Evolutionary conservation across 2,888 invertebrate species (phyloP).

Genomic region (Anagyrus pseudococci): DNA sequence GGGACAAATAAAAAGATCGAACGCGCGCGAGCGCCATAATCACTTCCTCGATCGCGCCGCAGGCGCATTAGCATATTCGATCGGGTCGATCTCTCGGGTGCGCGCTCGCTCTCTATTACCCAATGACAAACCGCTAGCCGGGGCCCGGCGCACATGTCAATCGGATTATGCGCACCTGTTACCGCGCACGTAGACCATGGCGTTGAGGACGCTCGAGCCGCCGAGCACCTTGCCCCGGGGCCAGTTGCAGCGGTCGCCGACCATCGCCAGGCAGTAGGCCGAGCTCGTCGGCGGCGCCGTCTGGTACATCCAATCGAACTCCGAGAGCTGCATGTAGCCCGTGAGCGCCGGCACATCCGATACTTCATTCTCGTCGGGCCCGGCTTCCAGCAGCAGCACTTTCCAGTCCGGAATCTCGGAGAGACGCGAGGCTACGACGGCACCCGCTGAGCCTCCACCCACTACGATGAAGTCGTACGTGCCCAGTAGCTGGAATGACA

Average conservation of each 20-base stretch:
- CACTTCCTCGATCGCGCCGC: no score
- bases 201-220: slow-evolving; percentile 86
- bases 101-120: no score
- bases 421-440: slow-evolving; percentile 83
- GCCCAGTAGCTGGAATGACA: no score
- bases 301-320: slow-evolving; percentile 89
- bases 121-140: no score
- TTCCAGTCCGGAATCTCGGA: slow-evolving; percentile 81
- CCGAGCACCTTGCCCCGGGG: slow-evolving; percentile 91
- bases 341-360: slow-evolving; percentile 87
- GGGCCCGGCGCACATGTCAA: no score
- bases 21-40: no score
- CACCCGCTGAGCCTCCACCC: slow-evolving; percentile 89
- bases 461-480: slow-evolving; percentile 82
- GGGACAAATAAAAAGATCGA: no score
- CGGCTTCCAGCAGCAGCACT: slow-evolving; percentile 81
- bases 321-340: slow-evolving; percentile 84
- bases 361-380: slow-evolving; percentile 87
- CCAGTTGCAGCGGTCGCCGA: slow-evolving; percentile 88
- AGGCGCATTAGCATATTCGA: no score
- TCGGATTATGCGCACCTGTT: no score
- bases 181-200: slow-evolving; percentile 91
- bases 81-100: no score
- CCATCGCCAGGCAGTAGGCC: slow-evolving; percentile 89
- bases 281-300: no score